Percentiles rank a stretch among this genome's conserved stretches.
Evolutionary conservation across 2,797 vertebrate genomes (phyloP).

Genomic region (Cossypha niveicapilla): DNA sequence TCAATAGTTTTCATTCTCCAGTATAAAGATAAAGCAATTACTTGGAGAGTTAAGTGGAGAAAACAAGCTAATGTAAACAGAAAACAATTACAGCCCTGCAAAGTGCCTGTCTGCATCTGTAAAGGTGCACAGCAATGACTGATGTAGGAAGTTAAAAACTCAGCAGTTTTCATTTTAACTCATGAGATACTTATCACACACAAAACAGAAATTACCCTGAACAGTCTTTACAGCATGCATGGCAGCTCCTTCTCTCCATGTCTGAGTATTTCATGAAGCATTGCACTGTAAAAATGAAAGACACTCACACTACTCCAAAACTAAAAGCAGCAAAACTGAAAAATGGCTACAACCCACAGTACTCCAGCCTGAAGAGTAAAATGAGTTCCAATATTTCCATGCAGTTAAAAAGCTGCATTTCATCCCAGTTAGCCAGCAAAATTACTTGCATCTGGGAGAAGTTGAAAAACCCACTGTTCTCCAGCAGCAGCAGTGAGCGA

Average conservation of each 20-base stretch:
- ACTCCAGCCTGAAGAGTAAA: not conserved
- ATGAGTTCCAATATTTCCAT: not conserved
- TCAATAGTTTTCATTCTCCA: not conserved
- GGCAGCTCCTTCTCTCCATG: not conserved
- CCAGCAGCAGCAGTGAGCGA: not conserved
- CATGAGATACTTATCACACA: not conserved
- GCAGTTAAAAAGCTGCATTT: not conserved
- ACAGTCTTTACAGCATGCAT: not conserved
- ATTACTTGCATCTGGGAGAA: slow-evolving; percentile 19
- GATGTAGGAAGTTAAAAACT: not conserved
- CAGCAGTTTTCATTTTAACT: not conserved
- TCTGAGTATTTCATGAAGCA: not conserved
- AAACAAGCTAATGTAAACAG: not conserved
- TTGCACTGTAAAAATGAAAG: slow-evolving; percentile 7
- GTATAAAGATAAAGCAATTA: not conserved
- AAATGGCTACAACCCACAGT: not conserved
- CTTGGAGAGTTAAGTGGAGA: not conserved
- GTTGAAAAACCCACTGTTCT: not conserved
- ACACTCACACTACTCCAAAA: not conserved
- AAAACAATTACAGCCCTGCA: not conserved
- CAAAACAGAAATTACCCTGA: not conserved
- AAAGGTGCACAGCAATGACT: not conserved
- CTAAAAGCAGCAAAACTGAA: not conserved
- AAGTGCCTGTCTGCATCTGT: not conserved
- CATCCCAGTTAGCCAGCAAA: not conserved